Base-by-base conservation (phyloP, 2,113 vertebrate genomes). In the Anarrhichthys ocellatus region DNA sequence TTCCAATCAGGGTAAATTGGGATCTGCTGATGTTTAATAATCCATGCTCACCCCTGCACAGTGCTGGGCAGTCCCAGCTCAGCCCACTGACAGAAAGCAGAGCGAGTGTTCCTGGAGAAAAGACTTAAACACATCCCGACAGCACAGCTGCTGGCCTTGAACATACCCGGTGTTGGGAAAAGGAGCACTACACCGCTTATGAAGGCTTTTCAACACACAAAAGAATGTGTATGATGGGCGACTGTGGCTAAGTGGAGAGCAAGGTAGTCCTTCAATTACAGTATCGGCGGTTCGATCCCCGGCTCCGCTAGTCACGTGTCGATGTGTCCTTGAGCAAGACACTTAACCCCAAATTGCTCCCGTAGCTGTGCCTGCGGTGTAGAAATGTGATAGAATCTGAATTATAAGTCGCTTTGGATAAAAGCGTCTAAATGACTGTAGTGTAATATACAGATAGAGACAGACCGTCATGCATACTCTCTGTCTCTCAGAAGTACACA, bases 101-200 rank as follows among this genome's bases (percentile, higher is more conserved):
- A 93, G 78, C 91, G 86, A 93, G 82, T 90, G 87, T 82, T 91
- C 74, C 72, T 69, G 82, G 83, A 84, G 83, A 68, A 88, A 87
- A 89, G 78, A 87, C 88, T 85, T 81, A 89, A 93, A 91, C 82
- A 77, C 78, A 77, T 90, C 84, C 87, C 87, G 88, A 92, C 89
- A 91, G 84, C 84, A 62, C 85, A 90, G 90, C 90, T 93, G 88
- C 85, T 89, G 82, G 88, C 91, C 90, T 89, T 91, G 88, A 90
- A 91, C 77, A 85, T 85, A 78, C 78, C 75, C 80, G 78, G 80
- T 69, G 79, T 80, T 84, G 80, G 76, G 66, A 90, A 82, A 78
- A 48, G 50, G 63, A 87, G 79, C 61, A 73, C 73, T 82, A 42
- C 81, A 76, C 80, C 29, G 24, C 79, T 62, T 77, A 64, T 59